Evolutionary conservation across 2,113 vertebrate species (phyloP), one percentile per base, ranked within the genome.

Genomic region (Rhabdornis inornatus): DNA sequence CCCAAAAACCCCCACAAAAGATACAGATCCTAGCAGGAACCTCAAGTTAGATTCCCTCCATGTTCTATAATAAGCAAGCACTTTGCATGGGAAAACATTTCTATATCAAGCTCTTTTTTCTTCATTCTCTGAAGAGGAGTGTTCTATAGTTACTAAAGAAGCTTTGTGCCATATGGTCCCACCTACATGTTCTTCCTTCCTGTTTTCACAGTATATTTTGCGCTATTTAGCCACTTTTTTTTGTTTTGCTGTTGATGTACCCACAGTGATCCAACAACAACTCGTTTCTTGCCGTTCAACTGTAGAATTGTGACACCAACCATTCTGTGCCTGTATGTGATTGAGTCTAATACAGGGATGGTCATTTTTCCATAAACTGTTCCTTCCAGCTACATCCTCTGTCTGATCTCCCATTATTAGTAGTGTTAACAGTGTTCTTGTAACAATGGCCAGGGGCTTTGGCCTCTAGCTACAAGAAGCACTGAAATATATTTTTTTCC

Each of bases 141-240:
- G n/a, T 91, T 94, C 72, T 75, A 24, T 40, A 84, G 89, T 84
- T 90, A 66, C 69, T 71, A 55, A 71, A 78, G 91, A 78, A 94
- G 16, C 53, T 91, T 76, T 76, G 37, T 45, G 61, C 89, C 96
- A 95, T 94, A 94, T 95, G 96, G 92, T 95, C 40, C 89, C 95
- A 95, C 96, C 95, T 94, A 96, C 94, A 24, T 28, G 40, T 53
- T 94, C 93, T 96, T 95, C 86, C 91, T 96, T 94, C 89, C 91
- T 92, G 94, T 95, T 96, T 97, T 95, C 95, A 96, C 94, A 97
- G 94, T 96, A 87, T 97, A 92, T 94, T 94, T 97, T 96, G 91
- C 95, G 3, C 94, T 92, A 87, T 89, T 95, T 96, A 96, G 94
- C 94, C 96, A 95, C 65, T 97, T 96, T 95, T 87, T 83, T 83